Evolutionary conservation across 2,888 invertebrate species (phyloP).

Genomic region (Hemicrepidius hirtus): DNA sequence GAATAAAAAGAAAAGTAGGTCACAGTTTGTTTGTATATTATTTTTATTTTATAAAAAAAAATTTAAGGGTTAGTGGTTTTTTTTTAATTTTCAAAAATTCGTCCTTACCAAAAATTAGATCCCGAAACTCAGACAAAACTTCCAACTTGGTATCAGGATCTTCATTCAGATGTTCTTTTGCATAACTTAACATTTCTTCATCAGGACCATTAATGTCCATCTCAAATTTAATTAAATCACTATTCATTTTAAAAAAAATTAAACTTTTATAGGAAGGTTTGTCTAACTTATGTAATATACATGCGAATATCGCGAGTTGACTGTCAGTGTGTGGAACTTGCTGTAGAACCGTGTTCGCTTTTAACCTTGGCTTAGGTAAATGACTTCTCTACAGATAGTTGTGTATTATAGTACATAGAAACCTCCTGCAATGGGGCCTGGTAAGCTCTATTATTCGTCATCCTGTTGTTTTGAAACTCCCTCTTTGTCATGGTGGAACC

Average conservation of each 20-base stretch:
- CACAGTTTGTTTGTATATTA: background rate
- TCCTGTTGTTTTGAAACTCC: too few species aligned
- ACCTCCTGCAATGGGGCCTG: too few species aligned
- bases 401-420: background rate
- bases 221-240: constrained; percentile 72
- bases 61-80: too few species aligned
- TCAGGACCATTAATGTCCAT: constrained; percentile 81
- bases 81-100: too few species aligned
- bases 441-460: too few species aligned
- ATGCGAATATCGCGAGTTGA: constrained; percentile 38
- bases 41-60: too few species aligned
- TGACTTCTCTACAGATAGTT: constrained; percentile 29
- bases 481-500: too few species aligned
- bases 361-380: constrained; percentile 49
- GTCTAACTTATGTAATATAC: constrained; percentile 45
- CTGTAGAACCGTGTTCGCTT: constrained; percentile 39
- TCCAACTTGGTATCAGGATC: constrained; percentile 80
- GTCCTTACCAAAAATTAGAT: constrained; percentile 82
- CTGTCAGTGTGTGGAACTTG: constrained; percentile 40
- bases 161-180: constrained; percentile 81
- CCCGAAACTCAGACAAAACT: constrained; percentile 81
- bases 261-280: constrained; percentile 18
- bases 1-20: background rate
- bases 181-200: constrained; percentile 80
- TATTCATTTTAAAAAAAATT: constrained; percentile 12